Conservation (phyloP, 2,888 invertebrate species). For the Meta bourneti region DNA sequence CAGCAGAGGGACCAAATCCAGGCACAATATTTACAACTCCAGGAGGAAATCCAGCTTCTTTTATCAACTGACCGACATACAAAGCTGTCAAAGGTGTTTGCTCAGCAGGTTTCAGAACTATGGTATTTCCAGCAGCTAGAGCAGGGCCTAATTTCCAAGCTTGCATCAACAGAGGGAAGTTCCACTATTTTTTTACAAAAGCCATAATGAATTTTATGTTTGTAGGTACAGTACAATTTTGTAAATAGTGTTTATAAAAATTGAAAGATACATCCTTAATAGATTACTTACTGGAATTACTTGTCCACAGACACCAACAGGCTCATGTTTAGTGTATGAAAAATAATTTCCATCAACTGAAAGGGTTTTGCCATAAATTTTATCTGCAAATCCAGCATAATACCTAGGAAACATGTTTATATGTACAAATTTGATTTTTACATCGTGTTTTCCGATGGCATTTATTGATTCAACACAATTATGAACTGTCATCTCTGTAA, state of each 20-base stretch:
- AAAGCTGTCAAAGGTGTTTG: slow-evolving; percentile 95
- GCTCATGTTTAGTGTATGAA: slow-evolving; percentile 84
- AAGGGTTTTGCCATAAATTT: slow-evolving; percentile 91
- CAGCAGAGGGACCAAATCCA: slow-evolving; percentile 89
- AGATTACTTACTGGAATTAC: slow-evolving; percentile 82
- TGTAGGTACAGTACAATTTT: not conserved
- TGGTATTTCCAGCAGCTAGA: slow-evolving; percentile 85
- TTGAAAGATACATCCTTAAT: not conserved
- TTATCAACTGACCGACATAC: slow-evolving; percentile 90
- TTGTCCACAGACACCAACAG: slow-evolving; percentile 85
- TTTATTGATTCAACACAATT: no score
- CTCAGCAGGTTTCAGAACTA: slow-evolving; percentile 95
- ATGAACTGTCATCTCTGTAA: no score
- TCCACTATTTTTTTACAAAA: slow-evolving; percentile 77
- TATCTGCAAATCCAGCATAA: slow-evolving; percentile 92
- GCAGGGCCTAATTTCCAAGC: slow-evolving; percentile 94
- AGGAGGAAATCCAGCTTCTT: slow-evolving; percentile 94
- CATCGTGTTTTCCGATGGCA: no score
- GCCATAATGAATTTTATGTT: not conserved
- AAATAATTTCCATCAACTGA: slow-evolving; percentile 84
- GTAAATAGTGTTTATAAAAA: no score
- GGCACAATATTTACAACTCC: slow-evolving; percentile 96
- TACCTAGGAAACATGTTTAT: slow-evolving; percentile 81
- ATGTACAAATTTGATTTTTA: no score
- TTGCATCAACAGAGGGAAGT: slow-evolving; percentile 86